A percentile compares a stretch with the other conserved stretches of the same genome.
Evolutionary conservation across 2,113 vertebrate species (phyloP).

Genomic region (Psilopsiagon aymara): DNA sequence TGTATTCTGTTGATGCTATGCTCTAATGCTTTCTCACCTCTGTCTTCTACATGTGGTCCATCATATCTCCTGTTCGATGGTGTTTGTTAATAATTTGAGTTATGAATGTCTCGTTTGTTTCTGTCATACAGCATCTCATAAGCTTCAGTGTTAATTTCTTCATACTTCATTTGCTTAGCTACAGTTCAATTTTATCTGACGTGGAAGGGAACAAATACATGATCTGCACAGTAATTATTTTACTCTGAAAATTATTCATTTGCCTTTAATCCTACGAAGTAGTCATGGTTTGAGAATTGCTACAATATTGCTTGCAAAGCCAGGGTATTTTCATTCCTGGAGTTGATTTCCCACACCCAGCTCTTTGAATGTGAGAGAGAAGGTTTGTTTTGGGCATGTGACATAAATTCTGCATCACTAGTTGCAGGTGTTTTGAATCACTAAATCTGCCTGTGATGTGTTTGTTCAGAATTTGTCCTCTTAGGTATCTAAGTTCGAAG

Average conservation of each 20-base stretch:
- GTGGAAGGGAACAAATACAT: neutral
- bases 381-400: neutral
- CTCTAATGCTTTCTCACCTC: neutral
- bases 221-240: neutral
- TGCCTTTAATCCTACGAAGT: neutral
- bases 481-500: neutral
- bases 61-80: neutral
- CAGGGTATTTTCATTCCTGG: neutral
- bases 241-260: neutral
- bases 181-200: neutral
- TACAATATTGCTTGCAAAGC: neutral
- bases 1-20: neutral
- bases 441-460: neutral
- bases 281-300: neutral
- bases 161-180: neutral
- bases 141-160: neutral
- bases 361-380: neutral
- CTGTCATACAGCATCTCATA: neutral
- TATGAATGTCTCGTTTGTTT: neutral
- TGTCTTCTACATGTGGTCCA: neutral
- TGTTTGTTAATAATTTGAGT: neutral
- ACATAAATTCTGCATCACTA: neutral
- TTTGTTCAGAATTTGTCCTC: neutral
- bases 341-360: neutral
- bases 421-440: neutral